Evolutionary conservation across 2,113 vertebrate genomes (phyloP), one percentile per base, ranked within the genome.

Genomic region (Onychostoma macrolepis): DNA sequence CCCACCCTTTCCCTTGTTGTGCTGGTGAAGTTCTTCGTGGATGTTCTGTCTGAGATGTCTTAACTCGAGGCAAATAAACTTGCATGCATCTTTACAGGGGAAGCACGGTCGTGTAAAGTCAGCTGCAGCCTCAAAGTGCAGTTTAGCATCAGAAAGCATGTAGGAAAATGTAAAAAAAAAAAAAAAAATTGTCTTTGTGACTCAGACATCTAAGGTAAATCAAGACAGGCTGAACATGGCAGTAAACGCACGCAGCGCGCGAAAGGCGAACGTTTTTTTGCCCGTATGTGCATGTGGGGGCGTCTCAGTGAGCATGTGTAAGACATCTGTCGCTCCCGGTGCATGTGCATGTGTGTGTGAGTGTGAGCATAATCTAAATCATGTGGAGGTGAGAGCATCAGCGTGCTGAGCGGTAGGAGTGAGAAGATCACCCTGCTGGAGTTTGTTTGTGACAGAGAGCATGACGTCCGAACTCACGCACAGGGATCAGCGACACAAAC

Each of bases 381-480:
- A 83, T 85, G 84, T 83, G 87, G 87, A 88, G 87, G 79, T 88
- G 87, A 88, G 84, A 88, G 56, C 69, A 28, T 85, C 83, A 82
- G 87, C 61, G 77, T 81, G 83, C 76, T 80, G 50, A 85, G 65
- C 50, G n/a, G 76, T 80, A 50, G 76, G 71, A 86, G 84, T 86
- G 84, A 74, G 85, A 86, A 88, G 71, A 75, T 88, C 80, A 69
- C 79, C 74, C 87, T 83, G 87, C 84, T 86, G 69, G 69, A 56
- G 78, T 77, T 50, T 88, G 83, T 76, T 76, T 85, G 83, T 81
- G 83, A 69, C 43, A 53, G 48, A 78, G 45, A 5, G 7, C 76
- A 76, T 87, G 81, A 87, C 72, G 80, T 67, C 80, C 19, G 43
- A 84, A 67, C 38, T 69, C 36, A 82, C 48, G 67, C 65, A 53